Evolutionary conservation across 2,113 vertebrate genomes (phyloP).

Genomic region (Condylura cristata): DNA sequence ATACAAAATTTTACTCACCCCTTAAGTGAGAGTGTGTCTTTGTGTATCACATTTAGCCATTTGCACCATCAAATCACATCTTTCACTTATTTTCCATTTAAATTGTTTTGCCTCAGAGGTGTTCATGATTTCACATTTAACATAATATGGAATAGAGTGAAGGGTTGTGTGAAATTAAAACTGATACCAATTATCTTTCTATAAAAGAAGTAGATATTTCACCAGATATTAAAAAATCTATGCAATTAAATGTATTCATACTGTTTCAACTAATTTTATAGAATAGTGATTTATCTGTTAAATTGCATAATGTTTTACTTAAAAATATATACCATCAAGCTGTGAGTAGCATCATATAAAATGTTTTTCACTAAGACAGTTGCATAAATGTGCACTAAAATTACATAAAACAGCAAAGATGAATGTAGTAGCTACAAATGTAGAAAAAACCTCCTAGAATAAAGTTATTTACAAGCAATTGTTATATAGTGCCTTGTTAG

Average conservation of each 20-base stretch:
- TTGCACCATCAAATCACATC: neutral
- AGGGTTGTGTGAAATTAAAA: constrained; percentile 8
- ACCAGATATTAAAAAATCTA: neutral
- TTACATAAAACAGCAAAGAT: neutral
- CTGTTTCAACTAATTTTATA: neutral
- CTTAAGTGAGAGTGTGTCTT: neutral
- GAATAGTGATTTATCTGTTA: neutral
- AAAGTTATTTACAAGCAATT: constrained; percentile 58
- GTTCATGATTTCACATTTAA: neutral
- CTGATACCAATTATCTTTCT: neutral
- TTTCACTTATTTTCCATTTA: neutral
- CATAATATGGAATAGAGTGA: neutral
- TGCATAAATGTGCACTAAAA: neutral
- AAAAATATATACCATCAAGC: neutral
- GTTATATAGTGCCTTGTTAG: constrained; percentile 8
- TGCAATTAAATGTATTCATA: neutral
- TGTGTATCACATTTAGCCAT: neutral
- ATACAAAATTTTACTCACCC: neutral
- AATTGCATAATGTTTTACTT: constrained; percentile 36
- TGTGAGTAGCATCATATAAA: neutral
- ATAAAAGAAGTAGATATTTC: constrained; percentile 3
- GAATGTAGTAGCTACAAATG: neutral
- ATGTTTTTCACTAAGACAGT: neutral
- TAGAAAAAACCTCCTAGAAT: constrained; percentile 31
- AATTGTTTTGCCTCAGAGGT: neutral